Percentiles rank a stretch among this genome's conserved stretches.
Evolutionary conservation across 2,888 invertebrate genomes (phyloP).

Genomic region (Stramonita haemastoma): DNA sequence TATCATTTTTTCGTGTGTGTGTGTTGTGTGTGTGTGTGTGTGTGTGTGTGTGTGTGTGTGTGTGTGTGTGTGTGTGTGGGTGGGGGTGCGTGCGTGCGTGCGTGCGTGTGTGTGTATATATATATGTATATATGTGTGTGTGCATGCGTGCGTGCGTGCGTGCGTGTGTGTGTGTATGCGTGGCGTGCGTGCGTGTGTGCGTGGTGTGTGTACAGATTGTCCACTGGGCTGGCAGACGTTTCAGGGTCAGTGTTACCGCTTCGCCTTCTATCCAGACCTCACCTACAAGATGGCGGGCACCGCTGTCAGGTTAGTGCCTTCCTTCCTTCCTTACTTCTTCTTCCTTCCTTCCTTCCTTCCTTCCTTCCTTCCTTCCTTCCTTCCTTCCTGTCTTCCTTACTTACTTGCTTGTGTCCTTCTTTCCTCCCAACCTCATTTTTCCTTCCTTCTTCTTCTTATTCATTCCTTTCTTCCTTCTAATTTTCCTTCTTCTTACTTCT

Average conservation of each 20-base stretch:
- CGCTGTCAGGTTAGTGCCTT: conserved; percentile 43
- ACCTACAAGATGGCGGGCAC: conserved; percentile 81
- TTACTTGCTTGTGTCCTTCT: background rate
- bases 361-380: background rate
- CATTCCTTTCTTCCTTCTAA: background rate
- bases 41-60: background rate
- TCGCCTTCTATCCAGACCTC: conserved; percentile 90
- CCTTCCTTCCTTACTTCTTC: background rate
- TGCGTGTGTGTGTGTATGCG: background rate
- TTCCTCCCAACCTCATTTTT: background rate
- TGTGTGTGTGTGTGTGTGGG: background rate
- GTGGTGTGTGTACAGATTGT: conserved; percentile 79
- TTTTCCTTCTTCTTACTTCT: background rate
- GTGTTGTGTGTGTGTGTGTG: background rate
- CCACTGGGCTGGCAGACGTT: conserved; percentile 91
- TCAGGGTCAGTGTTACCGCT: conserved; percentile 90
- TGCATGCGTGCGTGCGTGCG: background rate
- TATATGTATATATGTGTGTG: background rate
- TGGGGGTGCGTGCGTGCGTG: background rate
- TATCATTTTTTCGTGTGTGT: background rate
- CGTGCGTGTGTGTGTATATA: background rate
- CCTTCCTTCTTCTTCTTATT: background rate
- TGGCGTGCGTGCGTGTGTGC: background rate
- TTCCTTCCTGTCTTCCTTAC: background rate
- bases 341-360: background rate